Conservation (phyloP, 2,113 vertebrate species). For the Ictalurus furcatus region DNA sequence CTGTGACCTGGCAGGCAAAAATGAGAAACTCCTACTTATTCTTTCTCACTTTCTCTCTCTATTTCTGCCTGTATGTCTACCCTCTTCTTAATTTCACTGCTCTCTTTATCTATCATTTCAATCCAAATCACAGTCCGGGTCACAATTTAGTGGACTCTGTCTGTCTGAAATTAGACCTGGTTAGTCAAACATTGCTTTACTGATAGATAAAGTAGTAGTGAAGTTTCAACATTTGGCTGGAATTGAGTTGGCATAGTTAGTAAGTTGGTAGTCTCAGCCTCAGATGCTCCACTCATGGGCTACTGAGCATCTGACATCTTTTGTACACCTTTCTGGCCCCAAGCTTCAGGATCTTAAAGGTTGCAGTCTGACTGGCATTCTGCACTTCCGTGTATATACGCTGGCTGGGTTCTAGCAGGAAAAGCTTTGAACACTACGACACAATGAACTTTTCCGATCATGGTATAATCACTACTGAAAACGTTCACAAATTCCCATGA, state of each 20-base stretch:
- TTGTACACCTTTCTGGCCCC: not conserved
- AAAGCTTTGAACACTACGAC: not conserved
- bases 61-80: not conserved
- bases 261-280: not conserved
- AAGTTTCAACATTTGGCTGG: not conserved
- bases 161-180: not conserved
- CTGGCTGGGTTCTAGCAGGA: not conserved
- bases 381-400: not conserved
- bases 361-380: not conserved
- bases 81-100: not conserved
- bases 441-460: not conserved
- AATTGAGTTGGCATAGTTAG: not conserved
- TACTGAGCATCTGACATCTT: not conserved
- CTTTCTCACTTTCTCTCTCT: not conserved
- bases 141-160: not conserved
- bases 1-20: constrained; percentile 78
- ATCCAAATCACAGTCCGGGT: too few relatives aligned
- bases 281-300: not conserved
- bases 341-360: not conserved
- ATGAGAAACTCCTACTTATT: constrained; percentile 58
- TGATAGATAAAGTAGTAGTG: not conserved
- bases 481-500: too few relatives aligned
- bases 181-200: not conserved
- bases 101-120: not conserved
- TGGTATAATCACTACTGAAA: not conserved